Base-by-base conservation (phyloP, 2,888 invertebrate genomes). In the Melinaea menophilus region DNA sequence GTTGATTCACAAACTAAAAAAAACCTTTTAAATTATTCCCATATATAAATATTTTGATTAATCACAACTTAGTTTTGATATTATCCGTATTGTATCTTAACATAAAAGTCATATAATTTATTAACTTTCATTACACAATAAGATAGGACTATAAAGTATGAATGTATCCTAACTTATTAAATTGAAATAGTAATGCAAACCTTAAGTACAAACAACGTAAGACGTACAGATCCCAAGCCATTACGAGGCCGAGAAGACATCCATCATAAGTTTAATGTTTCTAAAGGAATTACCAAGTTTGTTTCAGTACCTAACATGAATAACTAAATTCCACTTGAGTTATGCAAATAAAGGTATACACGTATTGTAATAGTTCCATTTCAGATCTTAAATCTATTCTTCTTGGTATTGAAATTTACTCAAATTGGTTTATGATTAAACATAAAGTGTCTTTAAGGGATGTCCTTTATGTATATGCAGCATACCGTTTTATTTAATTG, bases 241-340 rank as follows among this genome's bases (percentile, higher is more conserved):
- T 68, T 66, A 63, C 62, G 59, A n/a, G 48, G 63, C 33, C 51
- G 64, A 59, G 64, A 64, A 66, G 62, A 64, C 66, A 68, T 68
- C 64, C 64, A 67, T 69, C 69, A 69, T 69, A 69, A 69, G 61
- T 69, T 67, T 65, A 65, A 69, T 69, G 64, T 67, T 69, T 67
- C 63, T 69, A 55, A 63, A 65, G 66, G 69, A 63, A 67, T 67
- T 69, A 67, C 64, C 57, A 63, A 65, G 69, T 67, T 69, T 62
- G 57, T 64, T 64, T 56, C 47, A 54, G 46, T 58, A 58, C 58
- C 58, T 64, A 61, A 64, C 58, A 64, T 33, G 58, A 62, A 55
- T 41, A 59, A 61, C 61, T 58, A 55, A 64, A 64, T 64, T 64
- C 64, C 55, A 57, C 7, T 61, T 58, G 55, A 64, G 58, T 64